These are phyloP conservation scores for Gerris lacustris DNA, from an alignment of 2,888 invertebrate species.

Conservation along the genomic window DNA sequence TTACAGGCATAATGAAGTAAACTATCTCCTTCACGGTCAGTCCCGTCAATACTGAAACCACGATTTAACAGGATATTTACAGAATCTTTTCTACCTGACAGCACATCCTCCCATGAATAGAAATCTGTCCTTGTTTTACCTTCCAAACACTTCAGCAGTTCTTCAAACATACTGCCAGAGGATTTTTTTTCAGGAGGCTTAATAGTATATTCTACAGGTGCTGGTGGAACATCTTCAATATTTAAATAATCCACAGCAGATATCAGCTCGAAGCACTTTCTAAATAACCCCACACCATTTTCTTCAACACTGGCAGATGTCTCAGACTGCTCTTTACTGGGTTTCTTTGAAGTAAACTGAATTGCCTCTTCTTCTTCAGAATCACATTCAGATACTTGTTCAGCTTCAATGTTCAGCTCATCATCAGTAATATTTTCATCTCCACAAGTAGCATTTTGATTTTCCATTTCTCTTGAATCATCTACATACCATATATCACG, in stretches of 20 bases:
- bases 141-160: background rate
- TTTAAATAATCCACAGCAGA: background rate
- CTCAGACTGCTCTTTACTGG: too few species aligned
- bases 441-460: too few species aligned
- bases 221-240: background rate
- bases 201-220: background rate
- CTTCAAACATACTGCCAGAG: background rate
- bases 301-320: too few species aligned
- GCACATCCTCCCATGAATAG: background rate
- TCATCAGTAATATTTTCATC: too few species aligned
- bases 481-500: too few species aligned
- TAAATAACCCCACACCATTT: background rate
- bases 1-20: background rate
- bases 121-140: conserved; percentile 1
- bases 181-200: background rate
- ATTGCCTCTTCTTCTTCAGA: too few species aligned
- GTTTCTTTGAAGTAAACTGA: too few species aligned
- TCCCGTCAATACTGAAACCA: background rate
- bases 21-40: conserved; percentile 3
- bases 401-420: too few species aligned
- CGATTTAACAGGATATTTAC: background rate
- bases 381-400: too few species aligned
- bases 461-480: too few species aligned
- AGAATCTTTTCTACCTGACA: background rate
- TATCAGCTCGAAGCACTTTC: background rate